A percentile compares a stretch with the other conserved stretches of the same genome.
Evolutionary conservation across 2,888 invertebrate genomes (phyloP).

Genomic region (Hirtodrosophila cameraria): DNA sequence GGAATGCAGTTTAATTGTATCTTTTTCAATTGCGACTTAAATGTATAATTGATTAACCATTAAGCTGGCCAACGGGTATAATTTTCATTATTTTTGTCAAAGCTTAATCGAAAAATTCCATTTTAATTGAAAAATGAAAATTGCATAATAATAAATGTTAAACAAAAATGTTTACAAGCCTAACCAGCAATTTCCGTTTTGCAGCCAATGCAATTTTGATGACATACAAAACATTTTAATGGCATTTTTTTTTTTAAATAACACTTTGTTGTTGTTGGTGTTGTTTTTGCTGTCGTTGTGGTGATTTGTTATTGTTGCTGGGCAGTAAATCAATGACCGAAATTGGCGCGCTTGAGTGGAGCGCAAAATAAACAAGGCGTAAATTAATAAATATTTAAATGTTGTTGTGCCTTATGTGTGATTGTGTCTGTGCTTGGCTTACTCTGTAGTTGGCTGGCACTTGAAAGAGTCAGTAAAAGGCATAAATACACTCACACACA

Average conservation of each 20-base stretch:
- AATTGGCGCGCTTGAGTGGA: slow-evolving; percentile 41
- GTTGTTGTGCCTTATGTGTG: slow-evolving; percentile 10
- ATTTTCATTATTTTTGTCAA: background rate
- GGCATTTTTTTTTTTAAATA: slow-evolving; percentile 8
- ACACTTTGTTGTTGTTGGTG: slow-evolving; percentile 3
- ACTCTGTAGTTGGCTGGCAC: slow-evolving; percentile 27
- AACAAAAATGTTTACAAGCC: slow-evolving; percentile 48
- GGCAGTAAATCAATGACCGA: slow-evolving; percentile 50
- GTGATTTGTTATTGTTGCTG: slow-evolving; percentile 1
- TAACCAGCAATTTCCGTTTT: slow-evolving; percentile 47
- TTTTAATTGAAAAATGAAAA: slow-evolving; percentile 31
- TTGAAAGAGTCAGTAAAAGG: slow-evolving; percentile 41
- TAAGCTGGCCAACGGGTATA: background rate
- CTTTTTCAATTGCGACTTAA: no score
- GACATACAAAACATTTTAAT: slow-evolving; percentile 33
- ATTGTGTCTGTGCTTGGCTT: background rate
- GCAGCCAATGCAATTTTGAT: slow-evolving; percentile 46
- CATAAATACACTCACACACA: slow-evolving; percentile 29
- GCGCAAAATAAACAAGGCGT: slow-evolving; percentile 43
- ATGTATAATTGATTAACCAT: slow-evolving; percentile 12
- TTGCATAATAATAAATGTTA: slow-evolving; percentile 53
- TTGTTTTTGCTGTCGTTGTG: background rate
- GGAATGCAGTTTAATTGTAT: no score
- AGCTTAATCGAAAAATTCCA: slow-evolving; percentile 1
- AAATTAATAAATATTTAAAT: slow-evolving; percentile 69